Evolutionary conservation across 2,888 invertebrate species (phyloP), one percentile per base, ranked within the genome.

Genomic region (Archips crataeganus): DNA sequence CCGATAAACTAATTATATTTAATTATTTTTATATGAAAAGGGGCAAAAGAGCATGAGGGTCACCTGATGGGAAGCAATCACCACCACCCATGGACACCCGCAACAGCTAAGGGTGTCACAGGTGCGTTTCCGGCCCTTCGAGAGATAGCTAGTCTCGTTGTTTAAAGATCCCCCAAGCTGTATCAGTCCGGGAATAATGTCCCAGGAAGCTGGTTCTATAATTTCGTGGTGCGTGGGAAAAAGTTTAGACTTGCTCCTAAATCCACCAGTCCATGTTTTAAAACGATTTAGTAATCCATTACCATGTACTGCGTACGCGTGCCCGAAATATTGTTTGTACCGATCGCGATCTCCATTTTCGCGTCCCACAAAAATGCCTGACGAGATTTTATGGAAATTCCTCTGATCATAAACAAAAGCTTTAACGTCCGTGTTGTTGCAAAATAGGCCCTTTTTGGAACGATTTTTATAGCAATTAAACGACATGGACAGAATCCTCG

Each of bases 331-430:
- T 39, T 70, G 65, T 74, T 74, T 64, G 61, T 51, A 51, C 65
- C 60, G 65, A 70, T 70, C 51, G 60, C 42, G 65, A 70, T 70
- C 51, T 65, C 42, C 36, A 69, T 54, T 65, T 57, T 10, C 32
- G 3, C 45, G 51, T 39, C 63, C 63, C 34, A 34, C 65, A 65
- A 74, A 74, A 65, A 36, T 59, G 59, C 64, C 59, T 13, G 64
- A 49, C 42, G n/a, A 49, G 68, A 68, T 64, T 73, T 73, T 73
- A 73, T 69, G 73, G 51, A 73, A 73, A 73, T 73, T 66, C 51
- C 42, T 49, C 60, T 57, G 64, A 73, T 73, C 69, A 70, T 65
- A 74, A 74, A 74, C 74, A 70, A 74, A 69, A 61, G 74, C 69
- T 70, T 74, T 54, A 45, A 51, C 70, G 54, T 64, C 42, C 60